A percentile compares a stretch with the other conserved stretches of the same genome.
Conservation (phyloP, 2,888 invertebrate species). For the Tinea semifulvella region DNA sequence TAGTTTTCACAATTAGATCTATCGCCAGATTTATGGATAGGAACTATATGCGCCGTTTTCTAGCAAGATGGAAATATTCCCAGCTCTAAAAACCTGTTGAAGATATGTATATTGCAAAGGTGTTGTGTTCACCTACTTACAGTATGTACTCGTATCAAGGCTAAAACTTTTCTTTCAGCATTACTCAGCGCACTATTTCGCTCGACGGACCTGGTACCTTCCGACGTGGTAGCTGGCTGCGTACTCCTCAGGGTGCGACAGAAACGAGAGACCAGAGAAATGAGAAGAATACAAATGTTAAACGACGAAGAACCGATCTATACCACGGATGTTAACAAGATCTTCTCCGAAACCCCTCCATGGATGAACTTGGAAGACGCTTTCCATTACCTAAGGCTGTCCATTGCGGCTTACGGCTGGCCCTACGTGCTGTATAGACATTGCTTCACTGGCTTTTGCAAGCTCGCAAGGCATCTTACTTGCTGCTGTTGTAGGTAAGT, state of each 20-base stretch:
- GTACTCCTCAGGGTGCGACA: conserved; percentile 82
- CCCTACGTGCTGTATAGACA: conserved; percentile 83
- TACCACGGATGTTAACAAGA: conserved; percentile 66
- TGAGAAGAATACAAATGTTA: conserved; percentile 71
- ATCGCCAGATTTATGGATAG: too few species aligned
- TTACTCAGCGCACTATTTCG: conserved; percentile 82
- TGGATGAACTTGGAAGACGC: conserved; percentile 87
- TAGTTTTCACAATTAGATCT: too few species aligned
- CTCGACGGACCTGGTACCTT: conserved; percentile 86
- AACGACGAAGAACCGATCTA: conserved; percentile 74
- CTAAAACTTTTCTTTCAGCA: conserved; percentile 60
- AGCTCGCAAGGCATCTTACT: conserved; percentile 72
- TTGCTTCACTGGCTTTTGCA: conserved; percentile 78
- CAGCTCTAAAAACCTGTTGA: too few species aligned
- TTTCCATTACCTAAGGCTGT: conserved; percentile 79
- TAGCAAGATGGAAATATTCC: too few species aligned
- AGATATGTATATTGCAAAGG: too few species aligned
- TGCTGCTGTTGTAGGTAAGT: conserved; percentile 78
- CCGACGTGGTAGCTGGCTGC: conserved; percentile 88
- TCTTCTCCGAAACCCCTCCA: conserved; percentile 72
- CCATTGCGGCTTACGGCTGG: conserved; percentile 90
- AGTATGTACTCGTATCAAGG: too few species aligned
- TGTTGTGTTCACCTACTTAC: too few species aligned
- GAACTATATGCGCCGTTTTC: too few species aligned
- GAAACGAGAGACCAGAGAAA: conserved; percentile 76